These are phyloP conservation scores for Aphis craccivora DNA, from an alignment of 1,140 invertebrate genomes.

Conservation along the genomic window DNA sequence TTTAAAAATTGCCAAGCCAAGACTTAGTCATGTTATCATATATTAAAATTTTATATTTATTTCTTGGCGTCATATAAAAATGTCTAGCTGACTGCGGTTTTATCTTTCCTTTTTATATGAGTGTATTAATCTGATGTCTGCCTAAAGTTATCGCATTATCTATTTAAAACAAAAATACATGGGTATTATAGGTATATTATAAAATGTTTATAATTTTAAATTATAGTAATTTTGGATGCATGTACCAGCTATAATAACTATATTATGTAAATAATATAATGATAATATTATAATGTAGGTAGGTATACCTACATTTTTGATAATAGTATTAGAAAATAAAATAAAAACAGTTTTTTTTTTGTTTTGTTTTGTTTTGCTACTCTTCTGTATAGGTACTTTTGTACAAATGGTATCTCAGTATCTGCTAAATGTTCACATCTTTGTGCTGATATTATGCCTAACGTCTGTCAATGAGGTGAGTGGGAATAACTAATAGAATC, in stretches of 20 bases:
- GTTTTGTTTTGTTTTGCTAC: not conserved
- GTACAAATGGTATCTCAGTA: not conserved
- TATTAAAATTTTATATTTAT: not conserved
- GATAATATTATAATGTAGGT: no score
- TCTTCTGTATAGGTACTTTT: not conserved
- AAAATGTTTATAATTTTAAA: no score
- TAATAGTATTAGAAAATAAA: no score
- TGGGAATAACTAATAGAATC: not conserved
- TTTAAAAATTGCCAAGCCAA: not conserved
- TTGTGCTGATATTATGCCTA: not conserved
- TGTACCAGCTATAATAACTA: no score
- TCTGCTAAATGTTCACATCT: not conserved
- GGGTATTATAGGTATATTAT: no score
- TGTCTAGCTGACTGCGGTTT: not conserved
- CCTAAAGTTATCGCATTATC: no score
- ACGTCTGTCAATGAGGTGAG: not conserved
- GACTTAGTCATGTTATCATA: not conserved
- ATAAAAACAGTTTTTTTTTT: no score
- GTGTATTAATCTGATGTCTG: no score
- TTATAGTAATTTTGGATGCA: no score
- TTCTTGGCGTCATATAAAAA: not conserved
- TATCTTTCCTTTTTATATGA: not conserved
- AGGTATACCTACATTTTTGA: no score
- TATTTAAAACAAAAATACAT: no score
- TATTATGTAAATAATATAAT: no score